Evolutionary conservation across 2,113 vertebrate species (phyloP).

Genomic region (Stercorarius parasiticus): DNA sequence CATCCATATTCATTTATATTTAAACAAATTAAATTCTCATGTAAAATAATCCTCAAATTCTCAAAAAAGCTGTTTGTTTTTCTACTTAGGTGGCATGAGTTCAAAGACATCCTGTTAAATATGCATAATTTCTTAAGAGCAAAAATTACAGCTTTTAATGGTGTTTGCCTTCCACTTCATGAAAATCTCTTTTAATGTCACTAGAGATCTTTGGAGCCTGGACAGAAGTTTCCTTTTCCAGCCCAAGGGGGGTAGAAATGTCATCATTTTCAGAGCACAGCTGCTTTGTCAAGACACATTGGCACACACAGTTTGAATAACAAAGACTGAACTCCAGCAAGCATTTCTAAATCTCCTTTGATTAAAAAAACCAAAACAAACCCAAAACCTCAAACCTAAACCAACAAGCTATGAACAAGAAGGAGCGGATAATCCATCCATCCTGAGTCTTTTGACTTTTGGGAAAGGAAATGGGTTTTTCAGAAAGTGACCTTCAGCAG

Average conservation of each 20-base stretch:
- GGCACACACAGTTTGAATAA: neutral
- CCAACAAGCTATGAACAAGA: neutral
- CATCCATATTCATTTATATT: slow-evolving; percentile 69
- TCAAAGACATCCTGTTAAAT: slow-evolving; percentile 65
- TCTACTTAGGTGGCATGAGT: slow-evolving; percentile 24
- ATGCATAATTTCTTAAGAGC: slow-evolving; percentile 55
- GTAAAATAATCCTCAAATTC: slow-evolving; percentile 66
- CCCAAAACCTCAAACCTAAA: neutral
- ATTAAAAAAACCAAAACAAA: neutral
- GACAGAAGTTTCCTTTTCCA: slow-evolving; percentile 27
- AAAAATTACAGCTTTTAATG: slow-evolving; percentile 59
- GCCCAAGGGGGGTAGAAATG: slow-evolving; percentile 6
- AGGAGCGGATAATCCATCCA: neutral
- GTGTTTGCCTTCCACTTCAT: slow-evolving; percentile 50
- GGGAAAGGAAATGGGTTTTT: neutral
- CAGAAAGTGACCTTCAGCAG: neutral
- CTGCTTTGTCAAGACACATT: slow-evolving; percentile 19
- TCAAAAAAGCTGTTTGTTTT: slow-evolving; percentile 62
- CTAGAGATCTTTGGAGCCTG: neutral
- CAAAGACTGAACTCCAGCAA: slow-evolving; percentile 14
- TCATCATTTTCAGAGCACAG: slow-evolving; percentile 11
- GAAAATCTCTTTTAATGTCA: slow-evolving; percentile 49
- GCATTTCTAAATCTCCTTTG: neutral
- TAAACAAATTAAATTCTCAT: slow-evolving; percentile 64
- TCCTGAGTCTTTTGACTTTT: neutral